A percentile compares a stretch with the other conserved stretches of the same genome.
Conservation (phyloP, 2,888 invertebrate genomes). For the Agrypnus murinus region DNA sequence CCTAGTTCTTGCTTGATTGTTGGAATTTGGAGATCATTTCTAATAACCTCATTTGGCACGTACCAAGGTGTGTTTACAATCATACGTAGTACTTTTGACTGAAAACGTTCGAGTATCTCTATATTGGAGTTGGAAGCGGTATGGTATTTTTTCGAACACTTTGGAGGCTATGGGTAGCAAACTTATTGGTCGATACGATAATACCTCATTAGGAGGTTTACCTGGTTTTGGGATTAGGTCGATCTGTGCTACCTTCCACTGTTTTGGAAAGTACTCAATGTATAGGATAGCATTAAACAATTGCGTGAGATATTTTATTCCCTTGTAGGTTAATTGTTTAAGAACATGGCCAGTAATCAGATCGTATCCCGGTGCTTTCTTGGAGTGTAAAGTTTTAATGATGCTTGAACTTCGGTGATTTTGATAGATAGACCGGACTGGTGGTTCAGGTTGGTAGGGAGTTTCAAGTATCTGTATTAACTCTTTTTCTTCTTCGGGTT, state of each 20-base stretch:
- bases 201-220: too few species aligned
- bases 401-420: constrained; percentile 1
- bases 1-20: constrained; percentile 25
- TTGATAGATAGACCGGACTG: constrained; percentile 6
- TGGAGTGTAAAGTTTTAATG: too few species aligned
- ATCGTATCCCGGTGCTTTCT: constrained; percentile 17
- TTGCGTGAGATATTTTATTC: constrained; percentile 20
- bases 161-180: not conserved
- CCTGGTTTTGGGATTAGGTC: not conserved
- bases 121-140: constrained; percentile 34
- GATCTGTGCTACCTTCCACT: constrained; percentile 8
- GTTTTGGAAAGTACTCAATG: not conserved
- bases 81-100: constrained; percentile 27
- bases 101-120: constrained; percentile 40
- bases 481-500: constrained; percentile 1
- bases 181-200: too few species aligned
- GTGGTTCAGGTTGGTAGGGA: not conserved
- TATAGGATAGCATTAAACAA: constrained; percentile 5
- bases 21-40: constrained; percentile 21
- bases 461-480: not conserved
- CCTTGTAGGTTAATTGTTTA: not conserved
- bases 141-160: not conserved
- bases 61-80: constrained; percentile 33
- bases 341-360: constrained; percentile 3
- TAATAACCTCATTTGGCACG: constrained; percentile 23